Percentiles rank a stretch among this genome's conserved stretches.
Conservation (phyloP, 1,140 invertebrate species). For the Cydia strobilella region DNA sequence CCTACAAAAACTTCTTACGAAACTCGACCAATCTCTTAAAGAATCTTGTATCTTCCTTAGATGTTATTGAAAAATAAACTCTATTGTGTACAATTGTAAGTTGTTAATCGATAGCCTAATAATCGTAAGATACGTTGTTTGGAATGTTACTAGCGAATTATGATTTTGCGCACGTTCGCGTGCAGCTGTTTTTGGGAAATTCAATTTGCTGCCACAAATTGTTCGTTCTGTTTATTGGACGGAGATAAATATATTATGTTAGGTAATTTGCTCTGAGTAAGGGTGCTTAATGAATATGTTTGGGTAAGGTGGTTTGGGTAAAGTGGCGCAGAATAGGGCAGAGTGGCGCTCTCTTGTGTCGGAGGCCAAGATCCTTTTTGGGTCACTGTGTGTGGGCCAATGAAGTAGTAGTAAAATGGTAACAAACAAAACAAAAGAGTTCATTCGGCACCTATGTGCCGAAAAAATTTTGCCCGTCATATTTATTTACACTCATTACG, state of each 20-base stretch:
- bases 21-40: not conserved
- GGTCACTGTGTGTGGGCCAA: no score
- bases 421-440: no score
- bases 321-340: no score
- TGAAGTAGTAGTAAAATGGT: no score
- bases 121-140: not conserved
- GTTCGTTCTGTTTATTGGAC: not conserved
- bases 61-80: not conserved
- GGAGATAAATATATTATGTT: conserved; percentile 6
- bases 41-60: not conserved
- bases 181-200: not conserved
- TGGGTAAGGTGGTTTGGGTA: no score
- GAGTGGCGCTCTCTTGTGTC: no score
- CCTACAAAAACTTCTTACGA: conserved; percentile 39
- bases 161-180: not conserved
- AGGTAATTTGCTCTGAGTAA: not conserved
- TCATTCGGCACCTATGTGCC: no score
- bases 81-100: not conserved
- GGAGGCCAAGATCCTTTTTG: no score
- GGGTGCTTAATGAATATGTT: not conserved
- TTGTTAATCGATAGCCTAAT: not conserved
- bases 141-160: not conserved
- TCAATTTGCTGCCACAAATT: not conserved
- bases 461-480: no score
- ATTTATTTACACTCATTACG: no score